These are phyloP conservation scores for Anomalospiza imberbis DNA, from an alignment of 2,797 vertebrate species.

Conservation along the genomic window DNA sequence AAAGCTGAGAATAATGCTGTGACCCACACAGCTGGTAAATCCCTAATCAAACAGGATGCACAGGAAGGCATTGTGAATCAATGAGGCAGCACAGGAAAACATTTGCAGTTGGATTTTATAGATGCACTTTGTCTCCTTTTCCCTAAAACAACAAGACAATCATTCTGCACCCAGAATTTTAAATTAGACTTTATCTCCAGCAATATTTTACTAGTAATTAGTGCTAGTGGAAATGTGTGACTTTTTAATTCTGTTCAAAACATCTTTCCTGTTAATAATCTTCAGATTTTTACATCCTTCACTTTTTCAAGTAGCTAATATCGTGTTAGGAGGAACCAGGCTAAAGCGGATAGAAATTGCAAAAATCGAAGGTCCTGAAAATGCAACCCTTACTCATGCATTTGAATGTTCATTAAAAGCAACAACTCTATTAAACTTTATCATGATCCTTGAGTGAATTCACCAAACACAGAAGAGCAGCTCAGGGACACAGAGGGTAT, in stretches of 20 bases:
- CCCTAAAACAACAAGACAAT: background rate
- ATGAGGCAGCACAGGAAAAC: background rate
- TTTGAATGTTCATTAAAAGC: background rate
- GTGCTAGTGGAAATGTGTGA: background rate
- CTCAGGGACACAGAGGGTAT: background rate
- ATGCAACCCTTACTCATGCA: background rate
- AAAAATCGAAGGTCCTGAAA: background rate
- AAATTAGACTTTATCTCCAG: background rate
- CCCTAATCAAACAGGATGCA: constrained; percentile 13
- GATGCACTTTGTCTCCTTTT: background rate
- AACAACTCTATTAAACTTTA: background rate
- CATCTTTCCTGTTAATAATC: background rate
- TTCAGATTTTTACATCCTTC: background rate
- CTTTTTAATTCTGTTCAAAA: background rate
- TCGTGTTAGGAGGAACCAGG: background rate
- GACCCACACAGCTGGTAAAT: background rate
- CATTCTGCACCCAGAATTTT: background rate
- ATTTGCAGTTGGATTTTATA: constrained; percentile 11
- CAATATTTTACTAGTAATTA: constrained; percentile 14
- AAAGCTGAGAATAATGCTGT: background rate
- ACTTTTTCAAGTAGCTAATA: background rate
- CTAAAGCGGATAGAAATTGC: constrained; percentile 33
- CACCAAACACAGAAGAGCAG: background rate
- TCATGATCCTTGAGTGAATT: background rate
- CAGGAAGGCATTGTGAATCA: background rate